Evolutionary conservation across 2,113 vertebrate genomes (phyloP), one percentile per base, ranked within the genome.

Genomic region (Dasyornis broadbenti): DNA sequence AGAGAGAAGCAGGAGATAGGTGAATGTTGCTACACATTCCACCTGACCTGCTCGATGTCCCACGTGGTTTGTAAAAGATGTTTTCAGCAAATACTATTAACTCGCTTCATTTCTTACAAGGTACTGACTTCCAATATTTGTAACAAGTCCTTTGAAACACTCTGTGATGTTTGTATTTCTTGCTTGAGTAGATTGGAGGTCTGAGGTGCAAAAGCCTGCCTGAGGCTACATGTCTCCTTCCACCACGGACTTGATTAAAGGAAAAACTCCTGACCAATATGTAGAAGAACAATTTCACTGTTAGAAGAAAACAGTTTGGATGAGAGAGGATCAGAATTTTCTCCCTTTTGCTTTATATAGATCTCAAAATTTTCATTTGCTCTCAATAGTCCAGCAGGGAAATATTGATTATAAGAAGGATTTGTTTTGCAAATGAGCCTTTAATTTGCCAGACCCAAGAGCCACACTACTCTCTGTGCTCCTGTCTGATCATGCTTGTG

Each of bases 181-280:
- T 97, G 92, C 92, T 92, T 86, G 92, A 94, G 52, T 59, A 81
- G 76, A 72, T 61, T 76, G 82, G 85, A 95, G 92, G 94, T 96
- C 95, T 93, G 92, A 89, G 95, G 88, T 93, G 95, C 95, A 90
- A 86, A 86, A 44, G 6, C 18, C 44, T 42, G 92, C 94, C 90
- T 76, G 86, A n/a, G 95, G 94, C 92, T 91, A 92, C 28, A 21
- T 2, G 31, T 37, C 37, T 66, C 57, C 72, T 52, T 93, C 79
- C n/a, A 86, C 72, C 49, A 61, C 1, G 7, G 75, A 53, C 86
- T 61, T 31, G 30, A 95, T 92, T 89, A 76, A 86, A 93, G 69
- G 44, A 22, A 61, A 61, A 90, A 81, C n/a, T 15, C 9, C 92
- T 92, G 31, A 63, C 30, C 1, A 0, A 53, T 11, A 26, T 1